Evolutionary conservation across 2,113 vertebrate genomes (phyloP).

Genomic region (Tautogolabrus adspersus): DNA sequence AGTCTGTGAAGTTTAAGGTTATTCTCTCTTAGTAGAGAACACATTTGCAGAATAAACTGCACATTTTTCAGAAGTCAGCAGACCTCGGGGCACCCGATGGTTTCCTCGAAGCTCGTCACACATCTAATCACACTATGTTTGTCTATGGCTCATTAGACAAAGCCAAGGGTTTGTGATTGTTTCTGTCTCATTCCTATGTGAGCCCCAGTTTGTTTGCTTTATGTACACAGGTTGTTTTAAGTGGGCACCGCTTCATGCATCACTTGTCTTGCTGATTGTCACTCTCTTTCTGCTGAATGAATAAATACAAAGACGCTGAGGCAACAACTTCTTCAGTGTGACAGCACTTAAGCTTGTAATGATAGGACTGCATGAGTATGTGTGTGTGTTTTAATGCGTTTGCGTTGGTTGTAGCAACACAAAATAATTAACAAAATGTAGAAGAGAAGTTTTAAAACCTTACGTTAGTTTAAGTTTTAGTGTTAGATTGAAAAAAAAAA

Average conservation of each 20-base stretch:
- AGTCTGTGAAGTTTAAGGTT: too few relatives aligned
- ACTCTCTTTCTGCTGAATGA: background rate
- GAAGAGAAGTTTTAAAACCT: too few relatives aligned
- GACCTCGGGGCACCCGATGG: background rate
- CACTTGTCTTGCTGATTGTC: background rate
- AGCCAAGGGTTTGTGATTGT: background rate
- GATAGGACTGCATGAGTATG: background rate
- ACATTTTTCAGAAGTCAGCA: background rate
- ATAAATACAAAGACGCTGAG: background rate
- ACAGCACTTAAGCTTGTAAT: background rate
- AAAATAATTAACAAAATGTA: too few relatives aligned
- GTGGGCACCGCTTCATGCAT: background rate
- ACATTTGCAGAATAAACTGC: too few relatives aligned
- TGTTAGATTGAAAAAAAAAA: too few relatives aligned
- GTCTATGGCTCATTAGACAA: slow-evolving; percentile 30
- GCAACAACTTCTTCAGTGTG: background rate
- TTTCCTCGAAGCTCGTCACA: slow-evolving; percentile 4
- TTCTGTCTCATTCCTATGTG: background rate
- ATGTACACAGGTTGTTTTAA: background rate
- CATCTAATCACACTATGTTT: slow-evolving; percentile 12
- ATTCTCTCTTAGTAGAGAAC: too few relatives aligned
- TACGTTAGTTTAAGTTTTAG: too few relatives aligned
- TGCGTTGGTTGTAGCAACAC: too few relatives aligned
- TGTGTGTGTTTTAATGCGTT: too few relatives aligned
- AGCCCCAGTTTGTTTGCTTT: background rate